Conservation (phyloP, 2,113 vertebrate species). For the Terrapene triunguis region DNA sequence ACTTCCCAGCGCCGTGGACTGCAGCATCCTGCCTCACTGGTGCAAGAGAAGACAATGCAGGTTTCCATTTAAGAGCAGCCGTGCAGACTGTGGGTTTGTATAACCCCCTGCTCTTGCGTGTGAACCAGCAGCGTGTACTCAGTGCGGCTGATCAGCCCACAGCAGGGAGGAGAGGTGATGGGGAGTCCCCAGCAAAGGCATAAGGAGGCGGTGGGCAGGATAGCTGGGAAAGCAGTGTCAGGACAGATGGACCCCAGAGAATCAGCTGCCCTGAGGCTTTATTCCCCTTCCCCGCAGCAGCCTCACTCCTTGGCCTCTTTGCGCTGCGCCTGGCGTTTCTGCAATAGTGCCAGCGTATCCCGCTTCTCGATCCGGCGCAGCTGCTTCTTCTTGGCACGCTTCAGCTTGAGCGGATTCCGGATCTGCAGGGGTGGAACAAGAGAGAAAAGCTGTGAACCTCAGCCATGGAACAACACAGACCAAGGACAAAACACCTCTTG, state of each 20-base stretch:
- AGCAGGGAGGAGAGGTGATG: background rate
- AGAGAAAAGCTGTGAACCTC: background rate
- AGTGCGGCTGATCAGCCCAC: background rate
- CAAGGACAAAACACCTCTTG: background rate
- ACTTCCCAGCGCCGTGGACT: background rate
- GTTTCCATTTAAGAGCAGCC: background rate
- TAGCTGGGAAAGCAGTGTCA: background rate
- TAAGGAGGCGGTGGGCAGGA: background rate
- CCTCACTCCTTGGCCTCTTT: conserved; percentile 5
- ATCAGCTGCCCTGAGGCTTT: background rate
- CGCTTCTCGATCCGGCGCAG: conserved; percentile 90
- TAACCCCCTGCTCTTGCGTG: background rate
- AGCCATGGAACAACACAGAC: background rate
- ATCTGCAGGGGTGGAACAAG: conserved; percentile 78
- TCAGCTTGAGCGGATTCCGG: conserved; percentile 92
- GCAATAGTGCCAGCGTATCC: conserved; percentile 88
- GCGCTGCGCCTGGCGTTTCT: conserved; percentile 48
- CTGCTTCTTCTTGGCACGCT: conserved; percentile 93
- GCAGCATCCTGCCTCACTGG: background rate
- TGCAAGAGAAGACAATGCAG: background rate
- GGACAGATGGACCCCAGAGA: background rate
- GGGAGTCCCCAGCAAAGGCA: background rate
- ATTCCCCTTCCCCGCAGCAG: rapidly evolving
- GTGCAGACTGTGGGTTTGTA: background rate
- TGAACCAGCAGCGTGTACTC: background rate